Conservation (phyloP, 2,113 vertebrate species). For the Dromas ardeola region DNA sequence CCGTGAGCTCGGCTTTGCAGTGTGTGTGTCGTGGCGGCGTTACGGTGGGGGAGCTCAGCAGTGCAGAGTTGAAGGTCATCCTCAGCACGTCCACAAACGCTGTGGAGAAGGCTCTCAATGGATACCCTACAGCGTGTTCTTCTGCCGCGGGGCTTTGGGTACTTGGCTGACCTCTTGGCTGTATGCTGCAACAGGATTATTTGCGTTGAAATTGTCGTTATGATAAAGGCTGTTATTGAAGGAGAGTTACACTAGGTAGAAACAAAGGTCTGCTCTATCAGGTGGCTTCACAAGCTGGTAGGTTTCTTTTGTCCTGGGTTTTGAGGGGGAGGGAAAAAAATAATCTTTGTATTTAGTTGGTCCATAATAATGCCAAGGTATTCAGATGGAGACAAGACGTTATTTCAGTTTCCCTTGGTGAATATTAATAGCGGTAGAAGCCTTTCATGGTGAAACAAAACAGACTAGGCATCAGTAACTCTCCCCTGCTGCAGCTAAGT, state of each 20-base stretch:
- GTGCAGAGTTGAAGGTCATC: background rate
- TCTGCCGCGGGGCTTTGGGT: background rate
- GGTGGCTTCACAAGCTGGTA: background rate
- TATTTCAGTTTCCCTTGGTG: constrained; percentile 17
- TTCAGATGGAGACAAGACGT: background rate
- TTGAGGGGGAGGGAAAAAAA: background rate
- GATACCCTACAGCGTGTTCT: background rate
- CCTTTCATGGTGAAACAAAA: background rate
- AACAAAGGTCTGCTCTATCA: background rate
- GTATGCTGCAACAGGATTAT: background rate
- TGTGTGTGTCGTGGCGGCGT: accelerated
- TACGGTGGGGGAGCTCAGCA: background rate
- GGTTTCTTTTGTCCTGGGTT: background rate
- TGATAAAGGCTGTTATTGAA: accelerated
- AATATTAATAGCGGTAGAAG: constrained; percentile 26
- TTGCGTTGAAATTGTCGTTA: background rate
- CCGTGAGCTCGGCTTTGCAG: accelerated
- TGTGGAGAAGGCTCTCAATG: background rate
- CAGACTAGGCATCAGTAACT: background rate
- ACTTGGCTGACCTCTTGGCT: background rate
- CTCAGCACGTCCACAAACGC: background rate
- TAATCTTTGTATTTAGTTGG: background rate
- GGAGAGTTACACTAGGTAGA: background rate
- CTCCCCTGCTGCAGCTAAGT: background rate
- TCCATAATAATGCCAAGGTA: background rate